A percentile compares a stretch with the other conserved stretches of the same genome.
Evolutionary conservation across 2,797 vertebrate species (phyloP).

Genomic region (Onychomys leucogaster): DNA sequence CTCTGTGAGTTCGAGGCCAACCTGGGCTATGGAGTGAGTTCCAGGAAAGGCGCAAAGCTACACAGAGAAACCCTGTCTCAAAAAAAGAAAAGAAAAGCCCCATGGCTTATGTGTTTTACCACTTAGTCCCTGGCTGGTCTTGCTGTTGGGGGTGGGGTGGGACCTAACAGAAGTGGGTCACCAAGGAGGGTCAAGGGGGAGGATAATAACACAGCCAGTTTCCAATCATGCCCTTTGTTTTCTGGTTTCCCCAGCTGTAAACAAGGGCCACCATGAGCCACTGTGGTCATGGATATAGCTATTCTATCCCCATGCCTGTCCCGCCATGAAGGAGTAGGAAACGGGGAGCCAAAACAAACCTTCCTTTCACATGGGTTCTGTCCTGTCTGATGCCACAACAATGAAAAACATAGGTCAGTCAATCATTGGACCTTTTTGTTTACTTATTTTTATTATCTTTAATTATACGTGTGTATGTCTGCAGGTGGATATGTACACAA

Average conservation of each 20-base stretch:
- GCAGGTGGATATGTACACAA: not conserved
- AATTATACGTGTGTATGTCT: not conserved
- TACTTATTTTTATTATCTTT: not conserved
- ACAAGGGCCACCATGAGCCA: not conserved
- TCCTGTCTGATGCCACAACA: not conserved
- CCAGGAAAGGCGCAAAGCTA: too few species aligned
- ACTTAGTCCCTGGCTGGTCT: not conserved
- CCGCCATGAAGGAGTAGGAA: not conserved
- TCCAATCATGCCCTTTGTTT: not conserved
- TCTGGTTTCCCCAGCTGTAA: not conserved
- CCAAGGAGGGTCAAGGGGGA: too few species aligned
- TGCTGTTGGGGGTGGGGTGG: not conserved
- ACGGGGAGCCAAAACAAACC: not conserved
- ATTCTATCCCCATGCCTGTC: not conserved
- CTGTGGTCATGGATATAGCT: too few species aligned
- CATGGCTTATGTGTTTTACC: not conserved
- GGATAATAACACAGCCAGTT: not conserved
- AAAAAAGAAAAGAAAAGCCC: too few species aligned
- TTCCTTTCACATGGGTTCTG: not conserved
- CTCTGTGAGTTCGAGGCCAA: too few species aligned
- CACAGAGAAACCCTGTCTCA: too few species aligned
- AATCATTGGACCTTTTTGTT: not conserved
- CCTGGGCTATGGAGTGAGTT: too few species aligned
- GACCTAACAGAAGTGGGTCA: not conserved
- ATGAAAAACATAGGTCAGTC: not conserved